Evolutionary conservation across 1,140 invertebrate genomes (phyloP), one percentile per base, ranked within the genome.

Genomic region (Ectropis grisescens): DNA sequence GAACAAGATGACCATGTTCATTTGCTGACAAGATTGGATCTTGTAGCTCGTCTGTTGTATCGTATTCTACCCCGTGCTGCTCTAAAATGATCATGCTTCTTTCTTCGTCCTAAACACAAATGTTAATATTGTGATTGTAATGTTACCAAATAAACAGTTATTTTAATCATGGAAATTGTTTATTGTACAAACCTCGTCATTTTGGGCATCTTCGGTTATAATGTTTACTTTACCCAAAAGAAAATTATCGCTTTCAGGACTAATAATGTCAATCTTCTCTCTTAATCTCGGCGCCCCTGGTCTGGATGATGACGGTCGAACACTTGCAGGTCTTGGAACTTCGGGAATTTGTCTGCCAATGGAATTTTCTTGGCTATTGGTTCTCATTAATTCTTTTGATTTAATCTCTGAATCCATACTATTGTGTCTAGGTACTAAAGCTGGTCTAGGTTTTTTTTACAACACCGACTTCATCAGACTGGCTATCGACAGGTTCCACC

Each of bases 231-330:
- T 86, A 8, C 84, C 85, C 41, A 87, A 61, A 27, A 84, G 68
- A 23, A 85, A 80, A 38, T 85, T 60, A 29, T 87, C 80, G 13
- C 82, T 70, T 33, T 83, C 84, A 48, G 85, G 67, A 64, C 85
- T 76, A 69, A 85, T 47, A 61, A 66, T 66, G 25, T 76, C 71
- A 38, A 61, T 45, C 50, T 72, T 81, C 69, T 87, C 84, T 55
- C 85, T 82, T 37, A 91, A 71, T 35, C 88, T 83, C 4, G 92
- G 92, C 13, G 92, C 91, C 28, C 90, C 91, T 1, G 92, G 92
- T 36, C 92, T 83, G 9, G 91, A 90, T 41, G 91, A 93, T 0
- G 88, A 86, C 2, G 91, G 91, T 46, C 91, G 84, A 0, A 88
- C 88, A 54, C 85, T 89, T 10, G 87, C 84, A n/a, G 88, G 88